phyloP scores from a whole-genome alignment of 2,797 vertebrate genomes.

The Knipowitschia caucasica region DNA sequence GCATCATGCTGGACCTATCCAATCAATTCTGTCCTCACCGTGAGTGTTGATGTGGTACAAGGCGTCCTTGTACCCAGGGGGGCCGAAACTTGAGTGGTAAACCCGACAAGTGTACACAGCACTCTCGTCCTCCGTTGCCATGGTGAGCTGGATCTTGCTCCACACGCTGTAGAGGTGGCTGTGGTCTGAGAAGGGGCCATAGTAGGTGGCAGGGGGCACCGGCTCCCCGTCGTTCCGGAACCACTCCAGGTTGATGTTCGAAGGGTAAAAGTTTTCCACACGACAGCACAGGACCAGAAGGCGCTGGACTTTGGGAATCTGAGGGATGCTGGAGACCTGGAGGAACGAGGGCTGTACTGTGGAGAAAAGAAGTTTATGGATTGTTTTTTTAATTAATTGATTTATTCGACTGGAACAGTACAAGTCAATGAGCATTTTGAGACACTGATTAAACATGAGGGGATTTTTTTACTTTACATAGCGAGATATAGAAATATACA shows the following conservation, averaged over 20 bases:
- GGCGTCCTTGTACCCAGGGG: conserved; percentile 46
- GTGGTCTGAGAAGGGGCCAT: conserved; percentile 57
- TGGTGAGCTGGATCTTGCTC: conserved; percentile 57
- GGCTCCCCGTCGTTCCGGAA: conserved; percentile 51
- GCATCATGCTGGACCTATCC: too few species aligned
- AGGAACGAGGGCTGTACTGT: conserved; percentile 59
- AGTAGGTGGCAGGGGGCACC: conserved; percentile 34
- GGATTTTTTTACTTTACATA: too few species aligned
- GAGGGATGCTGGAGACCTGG: conserved; percentile 63
- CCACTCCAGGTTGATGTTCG: conserved; percentile 55
- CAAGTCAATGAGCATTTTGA: too few species aligned
- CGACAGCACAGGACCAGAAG: conserved; percentile 64
- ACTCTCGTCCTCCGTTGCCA: conserved; percentile 56
- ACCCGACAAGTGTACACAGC: conserved; percentile 56
- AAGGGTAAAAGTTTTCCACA: conserved; percentile 67
- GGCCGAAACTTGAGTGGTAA: conserved; percentile 59
- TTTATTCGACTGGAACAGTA: too few species aligned
- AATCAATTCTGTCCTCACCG: conserved; percentile 41
- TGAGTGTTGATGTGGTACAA: conserved; percentile 61
- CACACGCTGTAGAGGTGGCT: conserved; percentile 54
- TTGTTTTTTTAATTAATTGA: too few species aligned
- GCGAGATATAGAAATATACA: too few species aligned
- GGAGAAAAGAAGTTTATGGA: too few species aligned
- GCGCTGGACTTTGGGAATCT: conserved; percentile 49
- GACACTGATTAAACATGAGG: too few species aligned